phyloP scores from a whole-genome alignment of 2,797 vertebrate genomes.

The Odontamblyopus rebecca region DNA sequence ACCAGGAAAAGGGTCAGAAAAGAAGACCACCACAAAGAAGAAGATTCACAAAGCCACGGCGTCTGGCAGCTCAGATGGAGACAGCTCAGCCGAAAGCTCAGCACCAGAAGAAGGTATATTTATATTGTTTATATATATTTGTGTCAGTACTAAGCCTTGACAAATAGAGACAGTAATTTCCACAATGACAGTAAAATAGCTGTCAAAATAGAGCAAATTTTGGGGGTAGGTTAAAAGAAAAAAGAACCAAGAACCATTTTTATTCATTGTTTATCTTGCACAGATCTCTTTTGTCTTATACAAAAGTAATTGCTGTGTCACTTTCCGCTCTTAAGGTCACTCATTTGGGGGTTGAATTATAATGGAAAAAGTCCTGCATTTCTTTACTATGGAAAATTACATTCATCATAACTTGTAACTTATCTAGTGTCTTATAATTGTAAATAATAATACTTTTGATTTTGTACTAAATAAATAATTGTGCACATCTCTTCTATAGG shows the following conservation, averaged over 20 bases:
- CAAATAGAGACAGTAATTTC: background rate
- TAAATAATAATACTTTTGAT: background rate
- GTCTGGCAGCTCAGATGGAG: constrained; percentile 94
- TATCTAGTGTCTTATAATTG: too few relatives aligned
- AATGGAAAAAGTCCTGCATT: too few relatives aligned
- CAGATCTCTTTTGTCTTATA: too few relatives aligned
- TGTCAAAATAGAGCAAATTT: background rate
- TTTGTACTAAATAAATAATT: background rate
- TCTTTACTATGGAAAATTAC: too few relatives aligned
- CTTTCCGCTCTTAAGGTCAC: too few relatives aligned
- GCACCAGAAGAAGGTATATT: constrained; percentile 94
- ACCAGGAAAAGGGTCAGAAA: constrained; percentile 87
- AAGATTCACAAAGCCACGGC: constrained; percentile 88
- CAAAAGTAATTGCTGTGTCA: too few relatives aligned
- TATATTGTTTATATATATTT: background rate
- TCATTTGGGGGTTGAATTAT: too few relatives aligned
- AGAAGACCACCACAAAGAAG: constrained; percentile 90
- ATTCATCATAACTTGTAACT: too few relatives aligned
- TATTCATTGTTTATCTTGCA: background rate
- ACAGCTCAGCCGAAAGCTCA: constrained; percentile 94
- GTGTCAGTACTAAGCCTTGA: background rate
- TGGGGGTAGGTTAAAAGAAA: too few relatives aligned
- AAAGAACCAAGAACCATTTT: too few relatives aligned
- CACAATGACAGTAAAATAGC: background rate
- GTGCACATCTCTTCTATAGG: constrained; percentile 67